Conservation (phyloP, 2,113 vertebrate genomes). For the Oreochromis tanganicae region DNA sequence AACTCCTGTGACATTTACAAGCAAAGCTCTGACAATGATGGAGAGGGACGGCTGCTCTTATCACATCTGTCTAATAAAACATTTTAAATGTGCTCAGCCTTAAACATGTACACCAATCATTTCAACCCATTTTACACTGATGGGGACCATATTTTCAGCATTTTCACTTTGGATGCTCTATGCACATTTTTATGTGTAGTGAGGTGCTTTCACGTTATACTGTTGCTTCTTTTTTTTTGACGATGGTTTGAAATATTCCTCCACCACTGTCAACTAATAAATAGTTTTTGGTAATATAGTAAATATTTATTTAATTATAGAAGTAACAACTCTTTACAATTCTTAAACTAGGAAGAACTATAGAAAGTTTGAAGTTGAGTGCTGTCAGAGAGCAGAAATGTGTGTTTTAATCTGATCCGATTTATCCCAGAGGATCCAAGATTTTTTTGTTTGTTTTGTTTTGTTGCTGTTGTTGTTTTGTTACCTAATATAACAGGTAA, state of each 20-base stretch:
- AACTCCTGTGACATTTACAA: neutral
- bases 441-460: neutral
- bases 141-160: neutral
- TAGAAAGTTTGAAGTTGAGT: accelerated
- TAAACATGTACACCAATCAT: neutral
- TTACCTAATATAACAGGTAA: neutral
- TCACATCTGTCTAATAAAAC: neutral
- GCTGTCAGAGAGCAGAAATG: neutral
- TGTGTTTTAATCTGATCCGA: neutral
- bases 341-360: neutral
- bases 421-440: neutral
- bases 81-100: neutral
- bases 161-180: neutral
- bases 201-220: accelerated
- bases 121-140: neutral
- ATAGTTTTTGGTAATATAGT: neutral
- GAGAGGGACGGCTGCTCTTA: neutral
- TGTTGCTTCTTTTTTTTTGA: accelerated
- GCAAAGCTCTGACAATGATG: neutral
- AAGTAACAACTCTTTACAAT: neutral
- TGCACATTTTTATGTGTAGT: neutral
- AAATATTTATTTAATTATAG: neutral
- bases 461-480: neutral
- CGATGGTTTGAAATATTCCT: neutral
- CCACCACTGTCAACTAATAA: neutral